Percentiles rank a stretch among this genome's conserved stretches.
These are phyloP conservation scores for Drosophila takahashii DNA, from an alignment of 1,140 invertebrate genomes.

Conservation along the genomic window DNA sequence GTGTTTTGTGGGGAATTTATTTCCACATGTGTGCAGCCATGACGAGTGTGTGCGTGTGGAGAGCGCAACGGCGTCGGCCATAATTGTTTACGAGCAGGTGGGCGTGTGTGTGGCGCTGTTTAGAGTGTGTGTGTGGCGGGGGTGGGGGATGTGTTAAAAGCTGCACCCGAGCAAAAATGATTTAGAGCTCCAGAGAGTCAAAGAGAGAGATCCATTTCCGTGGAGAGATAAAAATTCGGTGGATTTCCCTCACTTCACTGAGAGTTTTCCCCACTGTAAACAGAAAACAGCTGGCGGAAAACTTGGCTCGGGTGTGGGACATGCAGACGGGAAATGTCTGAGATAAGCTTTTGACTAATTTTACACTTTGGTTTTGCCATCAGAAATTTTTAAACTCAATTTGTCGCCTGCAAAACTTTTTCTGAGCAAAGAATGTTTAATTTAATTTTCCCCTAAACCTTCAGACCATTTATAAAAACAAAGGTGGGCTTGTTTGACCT, in stretches of 20 bases:
- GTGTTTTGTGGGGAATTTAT: conserved; percentile 49
- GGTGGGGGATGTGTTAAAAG: conserved; percentile 42
- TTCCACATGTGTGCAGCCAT: conserved; percentile 24
- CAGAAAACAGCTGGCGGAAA: conserved; percentile 70
- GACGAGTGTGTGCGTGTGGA: conserved; percentile 39
- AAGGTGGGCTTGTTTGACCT: too few relatives aligned
- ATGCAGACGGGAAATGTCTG: conserved; percentile 14
- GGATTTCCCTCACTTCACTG: conserved; percentile 10
- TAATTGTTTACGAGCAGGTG: conserved; percentile 79
- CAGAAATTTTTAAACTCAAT: background rate
- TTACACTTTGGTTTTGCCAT: background rate
- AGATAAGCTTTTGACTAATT: conserved; percentile 5
- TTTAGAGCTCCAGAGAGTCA: conserved; percentile 29
- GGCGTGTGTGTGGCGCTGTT: conserved; percentile 51
- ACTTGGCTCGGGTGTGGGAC: conserved; percentile 3
- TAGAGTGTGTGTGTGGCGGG: conserved; percentile 4
- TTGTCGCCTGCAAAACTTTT: conserved; percentile 4
- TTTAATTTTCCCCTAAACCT: too few relatives aligned
- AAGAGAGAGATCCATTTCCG: conserved; percentile 4
- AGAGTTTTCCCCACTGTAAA: conserved; percentile 52
- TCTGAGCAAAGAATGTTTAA: background rate
- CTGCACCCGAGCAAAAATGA: conserved; percentile 46
- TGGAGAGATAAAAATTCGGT: background rate
- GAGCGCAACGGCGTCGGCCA: conserved; percentile 73
- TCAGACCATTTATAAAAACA: too few relatives aligned